Evolutionary conservation across 2,888 invertebrate genomes (phyloP).

Genomic region (Trichogramma dendrolimi): DNA sequence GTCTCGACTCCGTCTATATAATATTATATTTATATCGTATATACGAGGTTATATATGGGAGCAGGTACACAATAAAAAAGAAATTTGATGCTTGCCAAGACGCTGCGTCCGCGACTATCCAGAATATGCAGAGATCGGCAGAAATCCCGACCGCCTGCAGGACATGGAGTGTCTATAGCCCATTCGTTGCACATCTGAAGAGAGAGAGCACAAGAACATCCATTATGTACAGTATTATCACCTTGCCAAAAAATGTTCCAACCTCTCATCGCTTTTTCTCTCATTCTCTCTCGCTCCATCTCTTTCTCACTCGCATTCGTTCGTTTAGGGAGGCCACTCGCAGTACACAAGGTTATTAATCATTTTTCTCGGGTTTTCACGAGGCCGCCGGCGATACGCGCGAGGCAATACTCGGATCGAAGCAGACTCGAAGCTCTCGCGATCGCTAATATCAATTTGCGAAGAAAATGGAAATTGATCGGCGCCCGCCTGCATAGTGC

Average conservation of each 20-base stretch:
- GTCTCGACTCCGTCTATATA: too few species aligned
- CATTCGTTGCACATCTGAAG: constrained; percentile 59
- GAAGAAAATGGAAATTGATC: too few species aligned
- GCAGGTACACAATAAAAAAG: constrained; percentile 1
- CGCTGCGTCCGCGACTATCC: constrained; percentile 62
- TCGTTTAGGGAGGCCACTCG: background rate
- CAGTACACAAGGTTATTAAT: background rate
- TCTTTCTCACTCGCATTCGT: background rate
- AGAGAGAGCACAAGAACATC: constrained; percentile 7
- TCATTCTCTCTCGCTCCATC: background rate
- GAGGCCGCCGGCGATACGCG: too few species aligned
- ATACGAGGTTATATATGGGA: background rate
- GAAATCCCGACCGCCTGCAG: constrained; percentile 60
- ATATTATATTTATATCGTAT: background rate
- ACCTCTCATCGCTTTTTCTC: background rate
- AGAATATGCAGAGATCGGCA: constrained; percentile 63
- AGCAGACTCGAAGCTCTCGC: too few species aligned
- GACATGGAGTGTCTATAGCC: constrained; percentile 62
- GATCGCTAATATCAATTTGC: too few species aligned
- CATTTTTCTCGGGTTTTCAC: too few species aligned
- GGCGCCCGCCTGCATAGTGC: too few species aligned
- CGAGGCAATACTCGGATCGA: too few species aligned
- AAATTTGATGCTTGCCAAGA: constrained; percentile 49
- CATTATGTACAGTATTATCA: too few species aligned
- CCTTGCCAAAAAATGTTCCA: background rate